Base-by-base conservation (phyloP, 2,888 invertebrate genomes). In the Cabera pusaria region DNA sequence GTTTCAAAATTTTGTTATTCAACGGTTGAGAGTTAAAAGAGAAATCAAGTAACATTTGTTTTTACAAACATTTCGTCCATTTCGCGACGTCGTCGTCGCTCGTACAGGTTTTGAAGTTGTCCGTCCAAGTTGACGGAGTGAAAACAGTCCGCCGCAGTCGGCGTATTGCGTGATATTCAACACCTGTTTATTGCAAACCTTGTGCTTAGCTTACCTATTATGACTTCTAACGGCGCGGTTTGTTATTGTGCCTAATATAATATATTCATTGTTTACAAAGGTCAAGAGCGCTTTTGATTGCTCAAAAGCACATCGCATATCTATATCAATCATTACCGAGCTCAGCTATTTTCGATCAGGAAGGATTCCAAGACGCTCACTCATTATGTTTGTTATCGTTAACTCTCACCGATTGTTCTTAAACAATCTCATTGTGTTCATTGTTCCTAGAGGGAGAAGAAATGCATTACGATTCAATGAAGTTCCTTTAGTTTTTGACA, bases 1-100 rank as follows among this genome's bases (percentile, higher is more conserved):
- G 12, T 34, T 23, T 34, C 43, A 43, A 36, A 39, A 44, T 49
- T 57, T 34, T 36, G 46, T 65, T 63, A 72, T 66, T 56, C 63
- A 71, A 68, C 60, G 51, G 49, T 41, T 42, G 52, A 52, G 56
- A 58, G 59, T 57, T 62, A 59, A 71, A 78, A 80, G 76, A 76
- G 78, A 81, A 82, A 84, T 68, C 74, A 65, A 59, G 47, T 57
- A 67, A 64, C 55, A 68, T 77, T 67, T 70, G 71, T 76, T 77
- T 79, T 68, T 65, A 72, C 75, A 78, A 80, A 81, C 76, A 80
- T 78, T 80, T 80, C 72, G 73, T 68, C 49, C 68, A 73, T 72
- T 80, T 77, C 58, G 64, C 70, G 69, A 50, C 59, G 54, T 46
- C 59, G 44, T 23, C 37, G 37, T 39, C 44, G 36, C 26, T 33